These are phyloP conservation scores for Mycetomoellerius zeteki DNA, from an alignment of 1,140 invertebrate genomes.

Conservation along the genomic window DNA sequence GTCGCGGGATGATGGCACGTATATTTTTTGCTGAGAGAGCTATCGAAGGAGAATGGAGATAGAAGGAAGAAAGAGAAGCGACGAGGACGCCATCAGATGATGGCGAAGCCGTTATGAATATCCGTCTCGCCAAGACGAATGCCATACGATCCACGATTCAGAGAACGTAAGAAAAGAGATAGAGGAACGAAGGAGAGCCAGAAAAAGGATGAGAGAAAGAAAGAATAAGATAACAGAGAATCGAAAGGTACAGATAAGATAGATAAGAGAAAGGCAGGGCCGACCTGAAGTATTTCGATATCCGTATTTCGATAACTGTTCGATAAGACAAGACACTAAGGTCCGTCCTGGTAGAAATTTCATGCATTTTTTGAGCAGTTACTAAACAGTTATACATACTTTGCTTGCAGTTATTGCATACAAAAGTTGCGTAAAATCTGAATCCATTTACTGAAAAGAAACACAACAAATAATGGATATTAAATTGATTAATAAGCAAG, in stretches of 20 bases:
- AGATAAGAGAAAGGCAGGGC: constrained; percentile 44
- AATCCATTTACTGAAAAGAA: no score
- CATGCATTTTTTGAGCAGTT: no score
- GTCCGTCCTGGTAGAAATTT: no score
- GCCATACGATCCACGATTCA: constrained; percentile 32
- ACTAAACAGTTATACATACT: no score
- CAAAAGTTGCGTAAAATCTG: no score
- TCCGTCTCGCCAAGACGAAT: constrained; percentile 64
- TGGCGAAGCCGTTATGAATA: constrained; percentile 75
- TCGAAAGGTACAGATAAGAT: background rate
- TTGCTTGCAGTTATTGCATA: no score
- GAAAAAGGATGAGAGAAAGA: constrained; percentile 85
- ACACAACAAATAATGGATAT: no score
- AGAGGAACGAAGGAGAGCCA: background rate
- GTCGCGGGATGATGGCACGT: constrained; percentile 14
- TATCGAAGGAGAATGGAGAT: constrained; percentile 21
- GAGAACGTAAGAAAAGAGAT: constrained; percentile 51
- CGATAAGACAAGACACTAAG: background rate
- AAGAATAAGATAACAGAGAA: constrained; percentile 68
- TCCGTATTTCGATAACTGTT: background rate
- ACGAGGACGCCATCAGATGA: constrained; percentile 74
- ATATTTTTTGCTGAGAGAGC: constrained; percentile 1
- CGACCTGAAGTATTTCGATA: background rate
- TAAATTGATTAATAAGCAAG: no score
- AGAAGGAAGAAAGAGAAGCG: constrained; percentile 51